Evolutionary conservation across 2,797 vertebrate species (phyloP).

Genomic region (Alcedo atthis): DNA sequence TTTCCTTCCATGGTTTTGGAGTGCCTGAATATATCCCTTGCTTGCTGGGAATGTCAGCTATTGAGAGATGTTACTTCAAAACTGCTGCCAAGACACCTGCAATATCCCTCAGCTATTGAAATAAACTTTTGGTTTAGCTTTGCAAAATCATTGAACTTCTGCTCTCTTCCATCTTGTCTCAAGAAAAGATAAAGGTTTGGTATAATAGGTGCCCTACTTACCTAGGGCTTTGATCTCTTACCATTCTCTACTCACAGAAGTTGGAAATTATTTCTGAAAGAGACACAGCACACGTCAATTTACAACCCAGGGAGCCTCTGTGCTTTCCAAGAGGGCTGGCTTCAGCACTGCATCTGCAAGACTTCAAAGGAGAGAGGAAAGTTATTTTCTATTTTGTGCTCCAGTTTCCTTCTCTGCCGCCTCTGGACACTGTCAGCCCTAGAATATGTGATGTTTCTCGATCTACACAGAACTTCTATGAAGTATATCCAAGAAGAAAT

Average conservation of each 20-base stretch:
- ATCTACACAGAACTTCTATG: background rate
- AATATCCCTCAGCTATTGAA: background rate
- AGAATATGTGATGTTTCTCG: background rate
- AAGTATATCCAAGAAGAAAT: background rate
- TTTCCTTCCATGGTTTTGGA: background rate
- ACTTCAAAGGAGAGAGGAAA: slow-evolving; percentile 44
- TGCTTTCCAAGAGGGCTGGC: background rate
- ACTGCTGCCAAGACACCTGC: accelerated
- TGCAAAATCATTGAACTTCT: slow-evolving; percentile 28
- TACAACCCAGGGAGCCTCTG: background rate
- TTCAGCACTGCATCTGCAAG: accelerated
- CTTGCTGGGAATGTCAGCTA: background rate
- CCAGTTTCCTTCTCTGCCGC: background rate
- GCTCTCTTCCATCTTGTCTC: background rate
- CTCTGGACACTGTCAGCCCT: background rate
- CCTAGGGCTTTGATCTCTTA: slow-evolving; percentile 50
- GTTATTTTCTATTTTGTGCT: background rate
- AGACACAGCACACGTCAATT: background rate
- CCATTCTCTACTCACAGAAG: background rate
- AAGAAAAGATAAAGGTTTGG: background rate
- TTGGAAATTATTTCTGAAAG: background rate
- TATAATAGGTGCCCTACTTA: slow-evolving; percentile 45
- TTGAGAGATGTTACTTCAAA: background rate
- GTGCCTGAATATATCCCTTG: background rate
- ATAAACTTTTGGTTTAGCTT: slow-evolving; percentile 6